Evolutionary conservation across 2,113 vertebrate genomes (phyloP).

Genomic region (Chloroceryle aenea): DNA sequence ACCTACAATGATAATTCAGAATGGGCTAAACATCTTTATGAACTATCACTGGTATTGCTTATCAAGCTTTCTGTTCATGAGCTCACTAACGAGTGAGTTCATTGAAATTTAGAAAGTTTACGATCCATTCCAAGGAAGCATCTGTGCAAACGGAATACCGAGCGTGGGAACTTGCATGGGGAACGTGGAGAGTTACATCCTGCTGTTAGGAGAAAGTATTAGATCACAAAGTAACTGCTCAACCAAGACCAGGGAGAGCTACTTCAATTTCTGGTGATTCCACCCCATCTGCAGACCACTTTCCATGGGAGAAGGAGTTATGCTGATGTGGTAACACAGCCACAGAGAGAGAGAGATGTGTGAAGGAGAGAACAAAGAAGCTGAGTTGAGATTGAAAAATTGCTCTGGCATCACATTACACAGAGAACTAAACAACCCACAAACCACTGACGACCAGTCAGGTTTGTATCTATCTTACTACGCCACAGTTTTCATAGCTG

Average conservation of each 20-base stretch:
- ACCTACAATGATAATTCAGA: background rate
- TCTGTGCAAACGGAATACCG: background rate
- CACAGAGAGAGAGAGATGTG: background rate
- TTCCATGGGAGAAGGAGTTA: background rate
- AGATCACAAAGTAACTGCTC: background rate
- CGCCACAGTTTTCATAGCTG: background rate
- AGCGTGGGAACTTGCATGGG: background rate
- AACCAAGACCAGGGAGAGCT: background rate
- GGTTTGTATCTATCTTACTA: background rate
- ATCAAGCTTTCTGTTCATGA: background rate
- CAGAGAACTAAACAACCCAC: background rate
- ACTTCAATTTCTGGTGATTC: background rate
- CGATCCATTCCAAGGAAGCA: background rate
- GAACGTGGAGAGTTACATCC: background rate
- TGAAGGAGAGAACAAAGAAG: background rate
- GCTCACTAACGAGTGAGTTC: background rate
- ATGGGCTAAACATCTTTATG: background rate
- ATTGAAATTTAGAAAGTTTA: background rate
- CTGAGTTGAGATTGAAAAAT: background rate
- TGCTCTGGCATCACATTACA: background rate
- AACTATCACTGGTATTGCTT: background rate
- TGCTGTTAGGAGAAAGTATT: background rate
- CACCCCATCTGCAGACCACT: background rate
- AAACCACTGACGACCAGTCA: background rate
- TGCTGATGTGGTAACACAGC: fast-evolving